These are phyloP conservation scores for Nesoenas mayeri DNA, from an alignment of 2,113 vertebrate species.

Conservation along the genomic window DNA sequence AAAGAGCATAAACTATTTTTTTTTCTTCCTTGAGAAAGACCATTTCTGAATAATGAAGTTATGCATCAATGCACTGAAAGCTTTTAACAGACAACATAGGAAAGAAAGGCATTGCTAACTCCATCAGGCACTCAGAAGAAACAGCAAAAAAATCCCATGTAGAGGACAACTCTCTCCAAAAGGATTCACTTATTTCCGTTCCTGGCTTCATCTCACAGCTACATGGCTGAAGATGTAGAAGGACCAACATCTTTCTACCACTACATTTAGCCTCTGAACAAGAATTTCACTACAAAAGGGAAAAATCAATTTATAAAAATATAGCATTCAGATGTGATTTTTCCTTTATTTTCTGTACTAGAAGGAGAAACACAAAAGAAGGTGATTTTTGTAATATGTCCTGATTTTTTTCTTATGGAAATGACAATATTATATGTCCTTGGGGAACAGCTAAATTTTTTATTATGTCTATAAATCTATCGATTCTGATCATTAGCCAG, in stretches of 20 bases:
- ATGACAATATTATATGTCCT: background rate
- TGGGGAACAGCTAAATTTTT: background rate
- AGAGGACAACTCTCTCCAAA: background rate
- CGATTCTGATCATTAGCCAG: background rate
- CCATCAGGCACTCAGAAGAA: background rate
- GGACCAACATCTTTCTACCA: background rate
- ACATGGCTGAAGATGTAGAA: background rate
- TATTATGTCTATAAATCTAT: background rate
- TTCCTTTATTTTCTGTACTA: background rate
- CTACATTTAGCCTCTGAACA: background rate
- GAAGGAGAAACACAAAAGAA: background rate
- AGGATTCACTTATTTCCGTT: background rate
- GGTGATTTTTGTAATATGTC: background rate
- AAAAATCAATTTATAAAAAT: background rate
- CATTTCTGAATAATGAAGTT: background rate
- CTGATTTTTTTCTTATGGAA: background rate
- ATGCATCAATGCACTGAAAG: background rate
- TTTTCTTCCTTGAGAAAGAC: background rate
- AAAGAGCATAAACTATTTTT: background rate
- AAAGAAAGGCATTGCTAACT: background rate
- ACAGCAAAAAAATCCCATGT: background rate
- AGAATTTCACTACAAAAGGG: background rate
- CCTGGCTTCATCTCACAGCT: background rate
- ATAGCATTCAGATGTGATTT: background rate
- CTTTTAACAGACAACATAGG: background rate